Base-by-base conservation (phyloP, 2,113 vertebrate genomes). In the Macquaria ambigua region DNA sequence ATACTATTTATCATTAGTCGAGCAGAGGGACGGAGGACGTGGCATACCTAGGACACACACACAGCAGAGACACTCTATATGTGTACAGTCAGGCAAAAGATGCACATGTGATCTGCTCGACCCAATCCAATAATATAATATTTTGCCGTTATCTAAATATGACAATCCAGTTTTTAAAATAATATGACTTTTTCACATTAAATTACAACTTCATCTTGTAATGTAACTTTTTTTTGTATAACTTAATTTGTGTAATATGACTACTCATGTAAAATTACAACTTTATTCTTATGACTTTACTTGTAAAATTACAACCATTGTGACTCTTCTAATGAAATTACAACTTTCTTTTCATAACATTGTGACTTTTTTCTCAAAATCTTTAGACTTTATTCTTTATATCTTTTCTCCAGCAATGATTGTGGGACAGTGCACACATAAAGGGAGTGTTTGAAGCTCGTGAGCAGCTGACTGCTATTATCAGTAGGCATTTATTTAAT, bases 401-500 rank as follows among this genome's bases (percentile, higher is more conserved):
- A 23, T 61, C 16, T 55, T 12, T 15, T 15, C 23, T 18, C 8
- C 6, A 23, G n/a, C 41, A 8, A 10, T 48, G 28, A 39, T 15
- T 68, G 50, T 25, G 15, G 31, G 67, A 3, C 37, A 85, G 63
- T 61, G 64, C 37, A 28, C 53, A 62, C 28, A 37, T 58, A 28
- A n/a, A 67, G n/a, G 58, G 64, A 83, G 71, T 31, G 34, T 85
- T 59, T 70, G 23, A 74, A 53, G 48, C 28, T 31, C 21, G 2
- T 41, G 8, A 43, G 68, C 58, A 64, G 21, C 46, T 39, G 46
- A 25, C 23, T 59, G 23, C 12, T 14, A 16, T 15, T 25, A 75
- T 84, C 75, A 82, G 74, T 43, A 61, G 74, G 23, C 3, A 21
- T 71, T 46, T 72, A 4, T 76, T 39, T 28, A 46, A 46, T 48